Evolutionary conservation across 2,113 vertebrate species (phyloP).

Genomic region (Synodontis membranacea): DNA sequence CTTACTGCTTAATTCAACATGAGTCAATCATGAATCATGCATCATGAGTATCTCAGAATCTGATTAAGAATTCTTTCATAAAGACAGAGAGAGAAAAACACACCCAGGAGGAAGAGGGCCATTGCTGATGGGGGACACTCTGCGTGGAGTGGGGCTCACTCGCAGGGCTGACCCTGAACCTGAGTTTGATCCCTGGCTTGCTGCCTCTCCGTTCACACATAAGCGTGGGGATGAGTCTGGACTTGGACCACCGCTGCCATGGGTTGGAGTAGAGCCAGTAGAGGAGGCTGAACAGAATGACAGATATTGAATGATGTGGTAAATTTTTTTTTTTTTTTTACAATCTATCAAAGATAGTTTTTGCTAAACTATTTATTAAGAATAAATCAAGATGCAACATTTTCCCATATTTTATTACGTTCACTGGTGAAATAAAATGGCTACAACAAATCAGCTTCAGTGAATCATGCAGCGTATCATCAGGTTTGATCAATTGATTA

Average conservation of each 20-base stretch:
- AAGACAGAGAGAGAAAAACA: slow-evolving; percentile 24
- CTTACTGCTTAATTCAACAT: neutral
- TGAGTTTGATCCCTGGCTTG: slow-evolving; percentile 48
- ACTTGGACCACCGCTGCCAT: slow-evolving; percentile 70
- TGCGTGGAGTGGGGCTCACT: slow-evolving; percentile 70
- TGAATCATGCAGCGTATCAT: neutral
- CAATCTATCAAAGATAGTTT: neutral
- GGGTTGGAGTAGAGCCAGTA: slow-evolving; percentile 71
- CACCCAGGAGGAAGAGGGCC: slow-evolving; percentile 91
- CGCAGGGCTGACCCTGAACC: slow-evolving; percentile 66
- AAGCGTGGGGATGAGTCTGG: slow-evolving; percentile 55
- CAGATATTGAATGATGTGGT: neutral
- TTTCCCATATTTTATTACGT: neutral
- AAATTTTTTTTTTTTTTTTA: neutral
- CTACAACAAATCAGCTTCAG: neutral
- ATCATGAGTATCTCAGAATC: neutral
- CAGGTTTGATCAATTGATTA: neutral
- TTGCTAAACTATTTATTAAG: neutral
- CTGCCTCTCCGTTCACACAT: slow-evolving; percentile 44
- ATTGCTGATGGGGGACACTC: slow-evolving; percentile 73
- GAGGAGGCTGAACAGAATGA: slow-evolving; percentile 70
- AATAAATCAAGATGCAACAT: neutral
- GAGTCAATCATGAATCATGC: too few species aligned
- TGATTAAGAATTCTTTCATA: neutral
- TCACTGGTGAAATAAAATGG: neutral